Conservation (phyloP, 2,888 invertebrate species). For the Torymus texanus region DNA sequence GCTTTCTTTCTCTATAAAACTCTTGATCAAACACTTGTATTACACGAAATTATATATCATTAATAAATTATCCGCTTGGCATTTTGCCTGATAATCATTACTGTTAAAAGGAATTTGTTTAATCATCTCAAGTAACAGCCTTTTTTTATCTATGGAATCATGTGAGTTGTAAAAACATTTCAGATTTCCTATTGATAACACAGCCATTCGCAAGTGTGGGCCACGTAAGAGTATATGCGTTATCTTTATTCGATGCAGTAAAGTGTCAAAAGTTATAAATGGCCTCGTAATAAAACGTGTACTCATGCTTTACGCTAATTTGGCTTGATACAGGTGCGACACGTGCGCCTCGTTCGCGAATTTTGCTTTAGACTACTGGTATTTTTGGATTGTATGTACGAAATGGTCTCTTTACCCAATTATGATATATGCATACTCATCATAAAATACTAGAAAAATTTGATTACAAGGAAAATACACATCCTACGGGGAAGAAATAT, state of each 20-base stretch:
- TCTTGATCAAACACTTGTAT: no score
- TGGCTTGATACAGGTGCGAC: conserved; percentile 47
- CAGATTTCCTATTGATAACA: conserved; percentile 22
- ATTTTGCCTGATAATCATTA: conserved; percentile 22
- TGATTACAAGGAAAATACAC: no score
- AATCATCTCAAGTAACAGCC: conserved; percentile 18
- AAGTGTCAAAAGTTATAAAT: conserved; percentile 38
- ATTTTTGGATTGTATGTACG: conserved; percentile 10
- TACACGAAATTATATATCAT: no score
- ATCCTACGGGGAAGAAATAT: no score
- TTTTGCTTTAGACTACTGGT: conserved; percentile 28
- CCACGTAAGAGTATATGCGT: conserved; percentile 27
- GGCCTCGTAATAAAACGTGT: conserved; percentile 8
- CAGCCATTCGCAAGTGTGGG: conserved; percentile 1
- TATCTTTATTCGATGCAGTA: conserved; percentile 35
- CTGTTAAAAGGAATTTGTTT: not conserved
- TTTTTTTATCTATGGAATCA: conserved; percentile 39
- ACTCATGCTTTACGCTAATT: conserved; percentile 10
- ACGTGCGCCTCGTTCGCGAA: conserved; percentile 25
- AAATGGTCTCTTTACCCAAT: not conserved
- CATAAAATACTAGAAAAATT: no score
- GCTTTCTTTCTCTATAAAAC: not conserved
- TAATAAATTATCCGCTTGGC: no score
- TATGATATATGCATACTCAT: no score
- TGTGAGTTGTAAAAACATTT: conserved; percentile 45